A percentile compares a stretch with the other conserved stretches of the same genome.
phyloP scores from a whole-genome alignment of 2,113 vertebrate species.

The Ifrita kowaldi region DNA sequence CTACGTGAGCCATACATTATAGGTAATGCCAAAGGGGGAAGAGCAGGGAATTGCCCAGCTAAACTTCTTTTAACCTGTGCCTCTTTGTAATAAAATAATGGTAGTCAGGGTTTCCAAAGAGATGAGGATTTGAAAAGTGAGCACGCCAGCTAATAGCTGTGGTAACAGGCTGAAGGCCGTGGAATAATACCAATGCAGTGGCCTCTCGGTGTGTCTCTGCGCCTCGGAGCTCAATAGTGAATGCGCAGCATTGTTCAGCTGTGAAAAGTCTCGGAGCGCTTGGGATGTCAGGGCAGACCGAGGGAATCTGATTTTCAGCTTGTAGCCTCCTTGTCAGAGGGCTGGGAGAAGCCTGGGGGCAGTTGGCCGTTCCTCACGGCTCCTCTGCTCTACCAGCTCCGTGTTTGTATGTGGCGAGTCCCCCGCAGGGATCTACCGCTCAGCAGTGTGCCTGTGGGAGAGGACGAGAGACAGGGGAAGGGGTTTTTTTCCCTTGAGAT shows the following conservation, averaged over 20 bases:
- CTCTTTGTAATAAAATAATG: conserved; percentile 28
- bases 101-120: conserved; percentile 41
- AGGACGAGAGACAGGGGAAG: neutral
- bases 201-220: neutral
- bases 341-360: neutral
- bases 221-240: neutral
- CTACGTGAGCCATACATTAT: neutral
- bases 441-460: neutral
- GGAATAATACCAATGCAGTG: neutral
- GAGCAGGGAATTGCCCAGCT: neutral
- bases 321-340: neutral
- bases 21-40: neutral
- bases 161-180: neutral
- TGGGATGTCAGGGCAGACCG: neutral
- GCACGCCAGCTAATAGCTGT: conserved; percentile 22
- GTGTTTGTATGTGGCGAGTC: neutral
- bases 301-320: conserved; percentile 25
- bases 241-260: conserved; percentile 16
- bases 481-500: neutral
- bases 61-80: conserved; percentile 15
- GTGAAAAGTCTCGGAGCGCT: neutral
- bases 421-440: neutral
- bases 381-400: neutral
- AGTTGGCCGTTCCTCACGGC: neutral
- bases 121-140: conserved; percentile 45